A percentile compares a stretch with the other conserved stretches of the same genome.
phyloP scores from a whole-genome alignment of 37 sponge, comb jelly and placozoan genomes.

The Tethya wilhelma region DNA sequence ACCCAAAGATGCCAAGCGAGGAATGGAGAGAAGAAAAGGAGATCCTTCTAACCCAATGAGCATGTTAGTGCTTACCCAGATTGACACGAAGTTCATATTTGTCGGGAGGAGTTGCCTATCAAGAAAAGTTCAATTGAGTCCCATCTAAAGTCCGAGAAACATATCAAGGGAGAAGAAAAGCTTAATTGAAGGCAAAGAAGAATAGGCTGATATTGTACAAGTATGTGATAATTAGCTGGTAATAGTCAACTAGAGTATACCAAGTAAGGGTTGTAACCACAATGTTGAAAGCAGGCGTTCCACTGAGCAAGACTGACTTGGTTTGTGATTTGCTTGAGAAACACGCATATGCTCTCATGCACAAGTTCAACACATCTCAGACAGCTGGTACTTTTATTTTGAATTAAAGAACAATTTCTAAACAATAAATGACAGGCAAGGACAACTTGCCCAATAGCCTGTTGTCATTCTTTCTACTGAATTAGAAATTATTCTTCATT shows the following conservation, averaged over 20 bases:
- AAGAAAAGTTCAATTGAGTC: neutral
- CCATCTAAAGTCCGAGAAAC: neutral
- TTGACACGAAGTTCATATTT: neutral
- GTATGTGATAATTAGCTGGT: neutral
- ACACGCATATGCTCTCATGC: neutral
- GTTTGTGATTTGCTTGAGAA: neutral
- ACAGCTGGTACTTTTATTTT: neutral
- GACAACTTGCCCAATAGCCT: slow-evolving; percentile 3
- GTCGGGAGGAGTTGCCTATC: neutral
- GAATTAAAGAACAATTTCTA: neutral
- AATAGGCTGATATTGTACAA: neutral
- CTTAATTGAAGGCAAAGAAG: neutral
- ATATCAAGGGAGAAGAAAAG: no score
- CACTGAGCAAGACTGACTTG: neutral
- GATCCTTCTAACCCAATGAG: slow-evolving; percentile 12
- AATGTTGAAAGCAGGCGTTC: neutral
- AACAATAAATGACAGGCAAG: neutral
- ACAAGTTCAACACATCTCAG: neutral
- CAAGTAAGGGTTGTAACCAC: neutral
- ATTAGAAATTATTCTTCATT: neutral
- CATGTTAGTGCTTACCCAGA: slow-evolving; percentile 4
- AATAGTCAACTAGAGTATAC: neutral
- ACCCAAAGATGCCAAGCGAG: slow-evolving; percentile 4
- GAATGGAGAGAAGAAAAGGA: neutral
- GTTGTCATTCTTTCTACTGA: neutral